Conservation (phyloP, 2,888 invertebrate species). For the Cantharis rustica region DNA sequence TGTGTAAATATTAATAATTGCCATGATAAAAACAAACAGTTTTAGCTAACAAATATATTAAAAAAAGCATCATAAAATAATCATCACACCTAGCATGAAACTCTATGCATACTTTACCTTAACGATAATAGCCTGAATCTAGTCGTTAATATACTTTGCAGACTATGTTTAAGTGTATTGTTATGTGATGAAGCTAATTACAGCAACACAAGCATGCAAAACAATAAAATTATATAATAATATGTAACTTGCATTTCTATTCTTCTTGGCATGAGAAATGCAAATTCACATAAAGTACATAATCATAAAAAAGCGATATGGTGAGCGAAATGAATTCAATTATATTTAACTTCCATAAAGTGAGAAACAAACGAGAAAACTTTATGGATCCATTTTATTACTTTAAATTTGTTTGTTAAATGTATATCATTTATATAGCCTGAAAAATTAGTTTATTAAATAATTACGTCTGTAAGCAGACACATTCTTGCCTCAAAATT, state of each 20-base stretch:
- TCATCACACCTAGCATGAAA: slow-evolving; percentile 28
- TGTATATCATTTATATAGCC: not conserved
- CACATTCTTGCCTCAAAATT: slow-evolving; percentile 74
- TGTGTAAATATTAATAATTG: slow-evolving; percentile 5
- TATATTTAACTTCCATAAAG: not conserved
- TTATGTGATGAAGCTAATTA: slow-evolving; percentile 19
- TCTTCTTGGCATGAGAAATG: not conserved
- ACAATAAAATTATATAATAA: not conserved
- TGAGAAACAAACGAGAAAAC: not conserved
- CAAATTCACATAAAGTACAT: not conserved
- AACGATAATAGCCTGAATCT: slow-evolving; percentile 5
- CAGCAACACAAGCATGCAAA: slow-evolving; percentile 11
- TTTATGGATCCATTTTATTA: not conserved
- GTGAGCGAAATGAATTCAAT: not conserved
- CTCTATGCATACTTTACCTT: slow-evolving; percentile 24
- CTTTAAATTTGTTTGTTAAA: not conserved
- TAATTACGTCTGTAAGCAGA: slow-evolving; percentile 38
- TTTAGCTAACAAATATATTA: slow-evolving; percentile 12
- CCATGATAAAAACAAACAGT: slow-evolving; percentile 5
- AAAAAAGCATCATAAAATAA: slow-evolving; percentile 15
- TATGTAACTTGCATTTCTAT: not conserved
- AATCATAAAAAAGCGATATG: not conserved
- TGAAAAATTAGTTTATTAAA: not conserved
- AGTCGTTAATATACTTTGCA: slow-evolving; percentile 5
- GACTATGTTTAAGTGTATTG: slow-evolving; percentile 15